phyloP scores from a whole-genome alignment of 2,113 vertebrate species.

The Tonatia bakeri region DNA sequence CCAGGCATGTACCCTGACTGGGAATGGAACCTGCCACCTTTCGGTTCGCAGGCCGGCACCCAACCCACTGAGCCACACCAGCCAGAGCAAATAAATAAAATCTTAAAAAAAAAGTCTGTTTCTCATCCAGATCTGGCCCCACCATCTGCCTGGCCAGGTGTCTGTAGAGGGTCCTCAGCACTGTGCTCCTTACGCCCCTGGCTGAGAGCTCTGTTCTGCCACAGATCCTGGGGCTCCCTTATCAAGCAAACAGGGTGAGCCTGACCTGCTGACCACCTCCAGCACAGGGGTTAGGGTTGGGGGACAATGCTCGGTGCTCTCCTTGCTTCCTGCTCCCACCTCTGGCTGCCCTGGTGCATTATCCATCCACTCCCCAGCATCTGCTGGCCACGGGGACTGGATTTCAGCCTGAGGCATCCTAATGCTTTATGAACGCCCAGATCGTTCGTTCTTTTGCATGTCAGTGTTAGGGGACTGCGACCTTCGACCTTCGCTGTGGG shows the following conservation, averaged over 20 bases:
- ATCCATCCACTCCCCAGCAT: neutral
- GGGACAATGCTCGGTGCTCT: too few relatives aligned
- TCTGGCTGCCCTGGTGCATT: neutral
- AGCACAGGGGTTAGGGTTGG: neutral
- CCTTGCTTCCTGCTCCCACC: neutral
- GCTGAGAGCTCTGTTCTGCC: neutral
- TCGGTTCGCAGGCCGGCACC: too few relatives aligned
- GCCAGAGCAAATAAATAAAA: too few relatives aligned
- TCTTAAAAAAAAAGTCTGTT: too few relatives aligned
- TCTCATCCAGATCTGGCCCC: neutral
- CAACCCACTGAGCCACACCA: too few relatives aligned
- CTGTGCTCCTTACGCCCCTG: neutral
- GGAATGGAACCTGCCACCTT: too few relatives aligned
- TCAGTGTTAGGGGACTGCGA: neutral
- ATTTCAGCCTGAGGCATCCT: rapidly evolving
- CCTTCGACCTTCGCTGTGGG: neutral
- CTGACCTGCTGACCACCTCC: neutral
- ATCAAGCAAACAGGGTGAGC: neutral
- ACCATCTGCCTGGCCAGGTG: neutral
- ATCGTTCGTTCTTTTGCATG: rapidly evolving
- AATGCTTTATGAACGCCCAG: too few relatives aligned
- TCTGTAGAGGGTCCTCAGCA: too few relatives aligned
- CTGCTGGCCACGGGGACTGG: neutral
- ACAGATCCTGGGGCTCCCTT: neutral
- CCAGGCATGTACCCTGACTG: too few relatives aligned